Evolutionary conservation across 2,888 invertebrate species (phyloP), one percentile per base, ranked within the genome.

Genomic region (Drosophila eohydei): DNA sequence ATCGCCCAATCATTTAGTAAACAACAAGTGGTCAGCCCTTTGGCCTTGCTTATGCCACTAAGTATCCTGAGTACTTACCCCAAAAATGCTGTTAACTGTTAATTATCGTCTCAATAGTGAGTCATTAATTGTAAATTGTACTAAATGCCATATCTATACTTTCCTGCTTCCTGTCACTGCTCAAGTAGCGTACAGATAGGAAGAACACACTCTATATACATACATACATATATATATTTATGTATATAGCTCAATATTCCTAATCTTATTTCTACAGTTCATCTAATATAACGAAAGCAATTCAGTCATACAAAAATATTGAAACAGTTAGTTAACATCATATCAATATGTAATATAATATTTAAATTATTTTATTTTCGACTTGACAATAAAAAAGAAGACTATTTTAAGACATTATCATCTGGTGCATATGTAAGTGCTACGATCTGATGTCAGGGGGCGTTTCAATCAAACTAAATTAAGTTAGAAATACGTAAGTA

Each of bases 401-500:
- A 43, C 51, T 32, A 61, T 54, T 54, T 44, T 36, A n/a, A 28
- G 28, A 26, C 52, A 43, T 21, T 54, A 54, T 61, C 54, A 28
- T 54, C 43, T 16, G 16, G 26, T 5, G 38, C 54, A 54, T 16
- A 40, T 34, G 54, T 54, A 52, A 52, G 36, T 36, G 51, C 36
- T 14, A 44, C 30, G 40, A 57, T 26, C 51, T 52, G 44, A 16
- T 51, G 59, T 59, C 44, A 65, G 52, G 21, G 52, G 46, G 52
- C 46, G 14, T 14, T 62, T 43, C 36, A 67, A 59, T 55, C 21
- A 64, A 73, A 73, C 72, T 50, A 38, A 62, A 72, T 73, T 62
- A 68, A 63, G 56, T 46, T 60, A 12, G 21, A 54, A 48, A 40
- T 26, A 54, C 41, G 43, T 58, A 50, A 41, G 75, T 71, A 67